Conservation (phyloP, 35 echinoderm and acorn worm genomes). For the Ophiothrix spiculata region DNA sequence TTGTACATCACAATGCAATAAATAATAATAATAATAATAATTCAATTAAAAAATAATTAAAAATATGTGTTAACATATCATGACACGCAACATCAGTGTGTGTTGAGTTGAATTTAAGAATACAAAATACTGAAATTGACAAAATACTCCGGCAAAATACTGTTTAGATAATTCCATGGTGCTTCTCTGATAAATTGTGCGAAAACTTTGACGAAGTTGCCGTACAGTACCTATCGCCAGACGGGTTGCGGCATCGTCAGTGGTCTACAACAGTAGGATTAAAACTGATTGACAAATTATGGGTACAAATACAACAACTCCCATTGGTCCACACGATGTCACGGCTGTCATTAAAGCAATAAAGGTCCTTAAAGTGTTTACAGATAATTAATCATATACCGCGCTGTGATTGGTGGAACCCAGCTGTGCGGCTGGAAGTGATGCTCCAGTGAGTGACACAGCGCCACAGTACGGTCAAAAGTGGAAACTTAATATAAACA, state of each 20-base stretch:
- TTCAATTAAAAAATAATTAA: no score
- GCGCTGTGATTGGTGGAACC: conserved; percentile 66
- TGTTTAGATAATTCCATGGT: no score
- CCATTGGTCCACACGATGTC: conserved; percentile 22
- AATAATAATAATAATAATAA: no score
- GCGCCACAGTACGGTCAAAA: not conserved
- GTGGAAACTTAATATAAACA: conserved; percentile 6
- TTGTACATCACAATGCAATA: no score
- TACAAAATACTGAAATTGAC: conserved; percentile 6
- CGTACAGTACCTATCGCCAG: not conserved
- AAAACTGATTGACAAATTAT: conserved; percentile 31
- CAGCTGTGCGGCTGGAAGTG: conserved; percentile 55
- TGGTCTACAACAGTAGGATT: not conserved
- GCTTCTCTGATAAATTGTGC: not conserved
- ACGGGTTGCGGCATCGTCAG: conserved; percentile 8
- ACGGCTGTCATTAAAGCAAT: conserved; percentile 29
- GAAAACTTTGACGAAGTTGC: not conserved
- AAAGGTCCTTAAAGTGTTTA: conserved; percentile 23
- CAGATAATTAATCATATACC: conserved; percentile 66
- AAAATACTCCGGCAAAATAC: no score
- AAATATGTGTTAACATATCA: no score
- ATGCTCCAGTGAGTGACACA: not conserved
- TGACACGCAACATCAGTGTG: not conserved
- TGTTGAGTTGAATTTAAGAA: conserved; percentile 1
- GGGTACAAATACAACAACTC: not conserved